Conservation (phyloP, 2,113 vertebrate genomes). For the Dicentrarchus labrax region DNA sequence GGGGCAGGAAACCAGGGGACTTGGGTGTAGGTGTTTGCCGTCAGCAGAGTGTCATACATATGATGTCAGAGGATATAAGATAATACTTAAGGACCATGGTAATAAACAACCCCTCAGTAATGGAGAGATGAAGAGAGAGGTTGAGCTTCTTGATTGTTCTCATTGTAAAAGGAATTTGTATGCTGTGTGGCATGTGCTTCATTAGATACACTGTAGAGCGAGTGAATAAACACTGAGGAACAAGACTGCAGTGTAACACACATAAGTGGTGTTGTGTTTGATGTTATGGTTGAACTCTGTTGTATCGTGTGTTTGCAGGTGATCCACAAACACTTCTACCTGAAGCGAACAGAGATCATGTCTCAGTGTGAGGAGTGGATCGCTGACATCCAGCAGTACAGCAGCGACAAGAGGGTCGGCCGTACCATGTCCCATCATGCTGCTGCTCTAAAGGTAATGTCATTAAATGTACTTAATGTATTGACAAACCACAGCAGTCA, state of each 20-base stretch:
- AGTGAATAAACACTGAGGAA: neutral
- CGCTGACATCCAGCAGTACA: conserved; percentile 98
- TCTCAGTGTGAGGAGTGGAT: conserved; percentile 99
- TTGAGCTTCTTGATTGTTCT: neutral
- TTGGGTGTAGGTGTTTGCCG: conserved; percentile 41
- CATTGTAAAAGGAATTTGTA: neutral
- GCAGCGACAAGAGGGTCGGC: conserved; percentile 98
- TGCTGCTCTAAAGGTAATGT: conserved; percentile 94
- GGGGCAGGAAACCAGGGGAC: conserved; percentile 4
- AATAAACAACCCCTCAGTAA: neutral
- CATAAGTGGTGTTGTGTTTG: too few relatives aligned
- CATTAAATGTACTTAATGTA: neutral
- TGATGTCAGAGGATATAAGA: conserved; percentile 21
- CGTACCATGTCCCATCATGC: conserved; percentile 99
- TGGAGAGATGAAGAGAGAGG: neutral
- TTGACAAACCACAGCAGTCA: neutral
- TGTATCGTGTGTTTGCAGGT: conserved; percentile 84
- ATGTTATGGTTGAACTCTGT: neutral
- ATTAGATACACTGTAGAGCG: neutral
- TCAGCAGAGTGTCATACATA: neutral
- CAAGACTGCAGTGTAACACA: too few relatives aligned
- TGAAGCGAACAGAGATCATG: conserved; percentile 98
- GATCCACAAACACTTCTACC: conserved; percentile 99
- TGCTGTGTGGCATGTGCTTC: neutral
- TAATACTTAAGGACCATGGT: neutral